Evolutionary conservation across 1,140 invertebrate genomes (phyloP).

Genomic region (Leptopilina clavipes): DNA sequence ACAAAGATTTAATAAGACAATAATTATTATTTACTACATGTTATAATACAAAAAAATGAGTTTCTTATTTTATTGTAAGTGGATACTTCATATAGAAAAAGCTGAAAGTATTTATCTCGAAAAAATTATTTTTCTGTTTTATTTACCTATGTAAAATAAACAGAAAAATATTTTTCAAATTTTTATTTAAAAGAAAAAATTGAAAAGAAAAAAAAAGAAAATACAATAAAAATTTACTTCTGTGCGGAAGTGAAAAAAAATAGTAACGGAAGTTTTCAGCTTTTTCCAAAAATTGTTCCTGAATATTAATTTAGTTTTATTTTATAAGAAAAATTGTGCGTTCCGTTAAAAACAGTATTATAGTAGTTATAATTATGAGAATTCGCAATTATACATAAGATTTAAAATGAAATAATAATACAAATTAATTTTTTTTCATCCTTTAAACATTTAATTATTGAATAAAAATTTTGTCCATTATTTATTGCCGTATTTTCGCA

Average conservation of each 20-base stretch:
- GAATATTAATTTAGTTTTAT: conserved; percentile 12
- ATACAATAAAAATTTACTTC: not conserved
- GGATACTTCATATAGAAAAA: not conserved
- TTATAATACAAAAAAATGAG: not conserved
- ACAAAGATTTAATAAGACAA: conserved; percentile 19
- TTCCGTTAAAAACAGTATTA: conserved; percentile 22
- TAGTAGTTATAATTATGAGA: not conserved
- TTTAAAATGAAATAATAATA: not conserved
- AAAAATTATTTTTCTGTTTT: not conserved
- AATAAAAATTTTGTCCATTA: not conserved
- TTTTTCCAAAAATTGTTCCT: not conserved
- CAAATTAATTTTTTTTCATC: not conserved
- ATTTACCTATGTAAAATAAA: too few species aligned
- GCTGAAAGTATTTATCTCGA: not conserved
- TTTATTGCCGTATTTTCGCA: not conserved
- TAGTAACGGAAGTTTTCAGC: not conserved
- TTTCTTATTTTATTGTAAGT: not conserved
- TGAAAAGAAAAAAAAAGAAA: not conserved
- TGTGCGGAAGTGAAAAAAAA: not conserved
- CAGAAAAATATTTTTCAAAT: too few species aligned
- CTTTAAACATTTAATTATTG: not conserved
- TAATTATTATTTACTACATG: not conserved
- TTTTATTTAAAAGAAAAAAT: too few species aligned
- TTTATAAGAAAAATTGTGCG: not conserved
- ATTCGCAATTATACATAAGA: not conserved